Conservation (phyloP, 30 jellyfish, hydroid and myxozoan species). For the Haliclystus octoradiatus region DNA sequence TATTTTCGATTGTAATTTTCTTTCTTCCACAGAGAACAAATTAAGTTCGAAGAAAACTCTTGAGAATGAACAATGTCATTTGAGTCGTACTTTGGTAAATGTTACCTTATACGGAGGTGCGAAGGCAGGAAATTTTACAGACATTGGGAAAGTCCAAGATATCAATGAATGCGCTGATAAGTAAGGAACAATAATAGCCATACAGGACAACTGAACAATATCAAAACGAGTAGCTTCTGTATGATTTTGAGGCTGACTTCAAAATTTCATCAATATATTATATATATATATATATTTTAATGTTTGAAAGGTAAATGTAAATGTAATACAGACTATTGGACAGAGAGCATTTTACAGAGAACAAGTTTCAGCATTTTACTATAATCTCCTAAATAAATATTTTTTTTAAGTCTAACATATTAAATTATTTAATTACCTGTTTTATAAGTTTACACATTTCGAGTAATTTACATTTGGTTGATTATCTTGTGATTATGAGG, state of each 20-base stretch:
- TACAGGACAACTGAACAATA: neutral
- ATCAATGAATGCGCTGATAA: conserved; percentile 59
- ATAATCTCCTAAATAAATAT: no score
- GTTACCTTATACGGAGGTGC: conserved; percentile 92
- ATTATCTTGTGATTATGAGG: no score
- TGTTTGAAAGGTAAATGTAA: neutral
- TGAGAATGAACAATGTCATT: conserved; percentile 39
- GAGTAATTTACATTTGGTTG: no score
- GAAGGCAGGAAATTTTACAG: conserved; percentile 82
- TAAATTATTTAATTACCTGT: no score
- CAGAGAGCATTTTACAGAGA: neutral
- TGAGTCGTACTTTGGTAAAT: conserved; percentile 48
- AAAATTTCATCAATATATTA: no score
- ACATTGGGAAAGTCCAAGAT: conserved; percentile 50
- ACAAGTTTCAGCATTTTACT: no score
- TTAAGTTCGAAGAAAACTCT: conserved; percentile 63
- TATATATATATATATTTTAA: no score
- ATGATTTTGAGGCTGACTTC: no score
- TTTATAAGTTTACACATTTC: no score
- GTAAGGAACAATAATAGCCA: conserved; percentile 7
- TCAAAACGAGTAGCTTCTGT: no score
- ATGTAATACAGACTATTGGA: neutral
- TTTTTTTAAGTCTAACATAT: no score
- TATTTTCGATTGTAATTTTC: no score
- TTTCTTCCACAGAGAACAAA: conserved; percentile 24